These are phyloP conservation scores for Clostera curtula DNA, from an alignment of 2,888 invertebrate genomes.

Conservation along the genomic window DNA sequence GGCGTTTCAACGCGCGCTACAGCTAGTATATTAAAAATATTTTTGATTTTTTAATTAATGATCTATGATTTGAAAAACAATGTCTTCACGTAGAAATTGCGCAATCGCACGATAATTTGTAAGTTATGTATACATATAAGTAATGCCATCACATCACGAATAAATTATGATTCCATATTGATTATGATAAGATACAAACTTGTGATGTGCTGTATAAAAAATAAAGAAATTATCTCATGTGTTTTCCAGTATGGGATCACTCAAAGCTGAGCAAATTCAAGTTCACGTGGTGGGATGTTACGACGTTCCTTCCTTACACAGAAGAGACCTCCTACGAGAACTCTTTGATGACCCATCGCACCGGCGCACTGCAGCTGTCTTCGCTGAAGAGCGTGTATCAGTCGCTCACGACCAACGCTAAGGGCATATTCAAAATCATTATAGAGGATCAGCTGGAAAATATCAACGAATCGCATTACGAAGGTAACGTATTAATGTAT, in stretches of 20 bases:
- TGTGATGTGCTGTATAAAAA: neutral
- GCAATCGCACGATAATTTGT: no score
- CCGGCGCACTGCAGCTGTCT: conserved; percentile 85
- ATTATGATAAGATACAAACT: neutral
- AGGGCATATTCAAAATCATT: conserved; percentile 87
- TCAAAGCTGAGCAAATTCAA: conserved; percentile 87
- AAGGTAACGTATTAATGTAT: conserved; percentile 70
- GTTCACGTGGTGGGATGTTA: conserved; percentile 94
- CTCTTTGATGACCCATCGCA: conserved; percentile 86
- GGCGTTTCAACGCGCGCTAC: no score
- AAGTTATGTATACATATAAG: no score
- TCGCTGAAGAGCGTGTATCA: conserved; percentile 92
- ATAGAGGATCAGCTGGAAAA: conserved; percentile 88
- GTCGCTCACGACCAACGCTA: conserved; percentile 92
- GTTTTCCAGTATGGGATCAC: conserved; percentile 89
- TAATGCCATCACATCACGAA: no score
- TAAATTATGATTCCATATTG: no score
- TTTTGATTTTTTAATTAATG: no score
- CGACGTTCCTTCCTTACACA: conserved; percentile 87
- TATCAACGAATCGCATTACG: conserved; percentile 80
- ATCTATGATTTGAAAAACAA: no score
- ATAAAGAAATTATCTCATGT: neutral
- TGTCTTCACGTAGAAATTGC: no score
- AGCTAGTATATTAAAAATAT: no score
- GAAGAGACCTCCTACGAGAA: conserved; percentile 91